Percentiles rank a stretch among this genome's conserved stretches.
Conservation (phyloP, 2,797 vertebrate genomes). For the Dicrostonyx torquatus region DNA sequence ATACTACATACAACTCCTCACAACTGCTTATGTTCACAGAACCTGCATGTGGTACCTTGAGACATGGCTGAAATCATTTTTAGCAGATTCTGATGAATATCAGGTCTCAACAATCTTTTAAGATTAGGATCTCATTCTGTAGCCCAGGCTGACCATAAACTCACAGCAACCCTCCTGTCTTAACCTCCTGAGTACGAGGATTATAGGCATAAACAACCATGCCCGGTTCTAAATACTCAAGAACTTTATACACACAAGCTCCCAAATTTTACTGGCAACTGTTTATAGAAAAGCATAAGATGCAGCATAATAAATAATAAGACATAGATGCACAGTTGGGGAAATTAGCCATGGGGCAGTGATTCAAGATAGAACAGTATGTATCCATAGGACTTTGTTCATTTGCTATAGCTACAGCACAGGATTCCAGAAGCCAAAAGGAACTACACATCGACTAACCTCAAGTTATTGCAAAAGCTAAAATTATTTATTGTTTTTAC, state of each 20-base stretch:
- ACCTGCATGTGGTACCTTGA: background rate
- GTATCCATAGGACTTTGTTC: background rate
- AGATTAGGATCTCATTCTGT: background rate
- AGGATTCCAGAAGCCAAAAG: constrained; percentile 27
- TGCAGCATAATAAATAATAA: background rate
- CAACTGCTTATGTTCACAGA: background rate
- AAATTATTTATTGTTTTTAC: constrained; percentile 4
- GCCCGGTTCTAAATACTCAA: background rate
- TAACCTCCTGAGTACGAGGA: background rate
- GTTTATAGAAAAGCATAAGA: background rate
- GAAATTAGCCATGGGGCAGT: background rate
- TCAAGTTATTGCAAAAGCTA: constrained; percentile 24
- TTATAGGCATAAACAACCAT: background rate
- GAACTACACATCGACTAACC: background rate
- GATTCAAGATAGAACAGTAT: background rate
- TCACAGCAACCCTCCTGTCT: background rate
- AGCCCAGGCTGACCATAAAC: background rate
- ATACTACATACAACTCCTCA: constrained; percentile 8
- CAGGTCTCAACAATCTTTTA: constrained; percentile 20
- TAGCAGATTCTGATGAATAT: constrained; percentile 27
- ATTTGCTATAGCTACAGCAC: background rate
- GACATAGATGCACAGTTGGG: background rate
- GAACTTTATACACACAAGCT: background rate
- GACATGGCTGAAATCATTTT: background rate
- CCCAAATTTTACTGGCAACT: constrained; percentile 41